phyloP scores from a whole-genome alignment of 2,888 invertebrate genomes.

The Xestia ashworthii region DNA sequence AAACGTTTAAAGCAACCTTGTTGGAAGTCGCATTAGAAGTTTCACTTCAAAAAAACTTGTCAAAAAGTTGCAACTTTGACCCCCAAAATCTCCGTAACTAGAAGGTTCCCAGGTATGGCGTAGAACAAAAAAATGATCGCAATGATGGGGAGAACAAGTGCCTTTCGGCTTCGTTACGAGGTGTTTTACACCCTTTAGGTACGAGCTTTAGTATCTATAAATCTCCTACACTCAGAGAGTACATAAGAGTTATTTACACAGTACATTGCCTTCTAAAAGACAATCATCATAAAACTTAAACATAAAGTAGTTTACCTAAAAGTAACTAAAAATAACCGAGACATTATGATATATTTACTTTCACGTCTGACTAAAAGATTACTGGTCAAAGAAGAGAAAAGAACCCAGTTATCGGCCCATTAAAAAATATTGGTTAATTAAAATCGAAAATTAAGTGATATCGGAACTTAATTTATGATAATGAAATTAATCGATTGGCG shows the following conservation, averaged over 20 bases:
- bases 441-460: slow-evolving; percentile 51
- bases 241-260: slow-evolving; percentile 2
- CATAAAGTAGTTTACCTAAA: not conserved
- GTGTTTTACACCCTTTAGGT: too few relatives aligned
- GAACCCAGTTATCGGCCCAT: slow-evolving; percentile 42
- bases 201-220: not conserved
- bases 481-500: slow-evolving; percentile 47
- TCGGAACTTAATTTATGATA: slow-evolving; percentile 61
- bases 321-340: slow-evolving; percentile 28
- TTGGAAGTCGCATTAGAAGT: too few relatives aligned
- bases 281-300: slow-evolving; percentile 1
- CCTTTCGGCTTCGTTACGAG: too few relatives aligned
- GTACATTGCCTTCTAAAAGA: slow-evolving; percentile 19
- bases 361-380: slow-evolving; percentile 30
- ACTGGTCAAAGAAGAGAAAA: slow-evolving; percentile 50
- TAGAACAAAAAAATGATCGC: too few relatives aligned
- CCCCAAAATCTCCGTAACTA: too few relatives aligned
- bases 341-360: slow-evolving; percentile 45
- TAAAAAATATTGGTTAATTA: slow-evolving; percentile 54
- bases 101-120: too few relatives aligned
- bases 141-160: too few relatives aligned
- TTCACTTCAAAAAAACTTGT: too few relatives aligned
- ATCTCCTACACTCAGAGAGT: not conserved
- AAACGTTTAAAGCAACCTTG: too few relatives aligned
- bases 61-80: too few relatives aligned